phyloP scores from a whole-genome alignment of 2,797 vertebrate species.

The Lutjanus campechanus region DNA sequence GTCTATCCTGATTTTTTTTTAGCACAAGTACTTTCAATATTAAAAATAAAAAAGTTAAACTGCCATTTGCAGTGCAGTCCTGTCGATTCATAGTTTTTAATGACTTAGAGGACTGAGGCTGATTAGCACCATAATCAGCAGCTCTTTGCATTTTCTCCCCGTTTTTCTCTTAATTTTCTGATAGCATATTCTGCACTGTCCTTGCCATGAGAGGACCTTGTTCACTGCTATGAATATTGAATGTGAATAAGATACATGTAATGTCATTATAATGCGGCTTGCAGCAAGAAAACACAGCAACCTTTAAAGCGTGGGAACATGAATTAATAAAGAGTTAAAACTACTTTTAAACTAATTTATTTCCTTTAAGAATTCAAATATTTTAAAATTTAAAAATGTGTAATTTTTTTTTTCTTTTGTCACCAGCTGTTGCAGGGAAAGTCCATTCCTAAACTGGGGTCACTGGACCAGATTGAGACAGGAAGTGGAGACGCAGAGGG shows the following conservation, averaged over 20 bases:
- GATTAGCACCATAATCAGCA: constrained; percentile 27
- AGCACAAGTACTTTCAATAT: too few relatives aligned
- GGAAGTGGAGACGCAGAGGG: constrained; percentile 86
- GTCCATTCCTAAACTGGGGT: constrained; percentile 86
- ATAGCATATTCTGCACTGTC: constrained; percentile 23
- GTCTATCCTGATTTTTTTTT: too few relatives aligned
- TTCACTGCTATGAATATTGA: constrained; percentile 37
- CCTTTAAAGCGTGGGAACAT: not conserved
- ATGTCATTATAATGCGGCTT: constrained; percentile 2
- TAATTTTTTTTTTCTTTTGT: not conserved
- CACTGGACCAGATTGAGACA: constrained; percentile 87
- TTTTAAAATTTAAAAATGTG: not conserved
- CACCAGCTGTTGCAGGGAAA: constrained; percentile 89
- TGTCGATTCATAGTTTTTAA: constrained; percentile 12
- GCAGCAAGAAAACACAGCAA: not conserved
- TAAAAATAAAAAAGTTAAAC: not conserved
- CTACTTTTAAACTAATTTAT: not conserved
- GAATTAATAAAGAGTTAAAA: not conserved
- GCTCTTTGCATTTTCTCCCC: constrained; percentile 16
- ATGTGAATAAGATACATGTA: constrained; percentile 20
- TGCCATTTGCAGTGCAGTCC: not conserved
- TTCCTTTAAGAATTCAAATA: not conserved
- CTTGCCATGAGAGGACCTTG: constrained; percentile 32
- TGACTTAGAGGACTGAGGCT: constrained; percentile 7
- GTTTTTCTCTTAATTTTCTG: constrained; percentile 26